phyloP scores from a whole-genome alignment of 2,888 invertebrate genomes.

The Lepetodrilus schrolli region DNA sequence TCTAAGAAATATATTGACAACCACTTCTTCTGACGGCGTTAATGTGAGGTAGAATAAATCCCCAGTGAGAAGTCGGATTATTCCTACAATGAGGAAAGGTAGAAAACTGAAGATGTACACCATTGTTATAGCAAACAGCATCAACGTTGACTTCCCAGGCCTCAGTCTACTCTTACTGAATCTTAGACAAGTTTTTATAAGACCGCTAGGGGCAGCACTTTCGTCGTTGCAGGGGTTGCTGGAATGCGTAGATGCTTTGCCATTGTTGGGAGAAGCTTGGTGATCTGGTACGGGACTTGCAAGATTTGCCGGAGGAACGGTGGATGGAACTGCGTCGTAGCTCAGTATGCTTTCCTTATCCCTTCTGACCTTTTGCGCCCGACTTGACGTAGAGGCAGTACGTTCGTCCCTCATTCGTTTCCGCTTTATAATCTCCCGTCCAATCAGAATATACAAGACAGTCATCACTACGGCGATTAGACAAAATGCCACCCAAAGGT shows the following conservation, averaged over 20 bases:
- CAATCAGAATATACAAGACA: conserved; percentile 44
- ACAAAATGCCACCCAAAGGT: conserved; percentile 40
- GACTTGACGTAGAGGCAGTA: conserved; percentile 3
- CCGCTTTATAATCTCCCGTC: conserved; percentile 41
- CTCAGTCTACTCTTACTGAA: conserved; percentile 13
- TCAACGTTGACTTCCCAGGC: conserved; percentile 40
- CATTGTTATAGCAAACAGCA: conserved; percentile 48
- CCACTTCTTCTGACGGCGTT: conserved; percentile 32
- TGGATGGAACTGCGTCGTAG: neutral
- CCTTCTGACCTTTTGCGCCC: conserved; percentile 30
- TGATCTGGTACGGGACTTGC: neutral
- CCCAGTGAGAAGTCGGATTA: conserved; percentile 38
- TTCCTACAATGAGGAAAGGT: conserved; percentile 48
- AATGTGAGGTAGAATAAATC: conserved; percentile 39
- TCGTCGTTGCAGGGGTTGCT: neutral
- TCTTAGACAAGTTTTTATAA: neutral
- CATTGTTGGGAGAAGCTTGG: neutral
- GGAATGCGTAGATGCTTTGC: neutral
- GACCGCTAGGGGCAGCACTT: neutral
- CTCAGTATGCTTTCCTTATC: neutral
- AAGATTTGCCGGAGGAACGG: neutral
- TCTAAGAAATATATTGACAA: conserved; percentile 45
- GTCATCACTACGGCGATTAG: conserved; percentile 40
- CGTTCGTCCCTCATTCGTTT: conserved; percentile 28
- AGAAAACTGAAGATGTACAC: conserved; percentile 48